A percentile compares a stretch with the other conserved stretches of the same genome.
Evolutionary conservation across 23 tunicate species (phyloP).

Genomic region (Ascidia mentula): DNA sequence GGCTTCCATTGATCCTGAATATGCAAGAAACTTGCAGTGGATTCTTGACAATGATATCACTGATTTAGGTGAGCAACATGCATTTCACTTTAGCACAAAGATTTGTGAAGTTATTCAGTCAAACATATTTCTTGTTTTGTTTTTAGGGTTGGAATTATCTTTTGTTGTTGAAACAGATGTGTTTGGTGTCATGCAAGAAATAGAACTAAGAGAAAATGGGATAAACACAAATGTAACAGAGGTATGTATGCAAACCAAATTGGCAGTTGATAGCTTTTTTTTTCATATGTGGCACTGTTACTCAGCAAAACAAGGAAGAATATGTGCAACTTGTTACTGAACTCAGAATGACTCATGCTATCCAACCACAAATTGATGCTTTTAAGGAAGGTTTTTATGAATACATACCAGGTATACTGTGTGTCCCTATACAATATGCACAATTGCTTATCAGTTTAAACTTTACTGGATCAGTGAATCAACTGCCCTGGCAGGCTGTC

Average conservation of each 20-base stretch:
- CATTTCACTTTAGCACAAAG: not conserved
- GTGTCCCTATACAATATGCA: not conserved
- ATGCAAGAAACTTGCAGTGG: slow-evolving; percentile 95
- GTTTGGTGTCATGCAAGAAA: slow-evolving; percentile 89
- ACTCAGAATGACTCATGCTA: slow-evolving; percentile 89
- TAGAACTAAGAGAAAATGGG: slow-evolving; percentile 80
- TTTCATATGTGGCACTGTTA: not conserved
- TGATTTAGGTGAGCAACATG: slow-evolving; percentile 40
- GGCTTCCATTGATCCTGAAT: slow-evolving; percentile 86
- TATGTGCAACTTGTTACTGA: slow-evolving; percentile 96
- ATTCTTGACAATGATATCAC: slow-evolving; percentile 92
- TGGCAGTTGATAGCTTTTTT: not conserved
- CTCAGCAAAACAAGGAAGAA: slow-evolving; percentile 79
- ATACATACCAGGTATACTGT: slow-evolving; percentile 75
- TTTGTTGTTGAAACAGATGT: slow-evolving; percentile 92
- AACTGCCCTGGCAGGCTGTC: too few species aligned
- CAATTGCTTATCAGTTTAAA: not conserved
- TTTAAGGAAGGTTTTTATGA: slow-evolving; percentile 80
- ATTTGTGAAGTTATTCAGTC: not conserved
- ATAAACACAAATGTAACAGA: slow-evolving; percentile 60
- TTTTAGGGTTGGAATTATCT: slow-evolving; percentile 59
- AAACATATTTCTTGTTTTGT: not conserved
- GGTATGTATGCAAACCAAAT: not conserved
- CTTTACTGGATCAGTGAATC: too few species aligned
- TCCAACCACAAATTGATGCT: slow-evolving; percentile 77